These are phyloP conservation scores for Petrophora chlorosata DNA, from an alignment of 2,888 invertebrate genomes.

Conservation along the genomic window DNA sequence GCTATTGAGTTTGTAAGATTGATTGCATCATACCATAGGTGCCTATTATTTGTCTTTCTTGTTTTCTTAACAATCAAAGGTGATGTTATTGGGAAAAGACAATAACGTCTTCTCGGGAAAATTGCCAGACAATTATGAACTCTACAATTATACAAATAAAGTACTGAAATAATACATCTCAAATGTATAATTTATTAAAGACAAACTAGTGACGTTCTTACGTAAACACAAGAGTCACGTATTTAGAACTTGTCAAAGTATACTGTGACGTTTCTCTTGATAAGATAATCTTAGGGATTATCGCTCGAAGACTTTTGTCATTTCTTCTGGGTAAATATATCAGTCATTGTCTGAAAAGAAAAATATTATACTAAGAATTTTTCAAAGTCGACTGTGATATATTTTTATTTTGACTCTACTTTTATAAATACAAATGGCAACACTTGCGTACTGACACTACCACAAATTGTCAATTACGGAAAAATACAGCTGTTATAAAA, in stretches of 20 bases:
- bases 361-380: conserved; percentile 42
- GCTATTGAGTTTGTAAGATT: no score
- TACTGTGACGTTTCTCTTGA: conserved; percentile 59
- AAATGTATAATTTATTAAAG: conserved; percentile 34
- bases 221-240: conserved; percentile 67
- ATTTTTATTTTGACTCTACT: conserved; percentile 24
- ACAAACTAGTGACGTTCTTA: conserved; percentile 54
- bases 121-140: neutral
- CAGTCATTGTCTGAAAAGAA: conserved; percentile 59
- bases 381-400: conserved; percentile 25
- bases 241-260: conserved; percentile 67
- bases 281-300: conserved; percentile 72
- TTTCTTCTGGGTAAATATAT: conserved; percentile 54
- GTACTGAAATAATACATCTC: neutral
- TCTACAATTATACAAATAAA: neutral
- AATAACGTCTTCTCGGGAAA: neutral
- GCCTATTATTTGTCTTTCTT: neutral
- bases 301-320: conserved; percentile 54
- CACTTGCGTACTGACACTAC: neutral
- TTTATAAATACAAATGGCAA: conserved; percentile 16
- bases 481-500: conserved; percentile 15
- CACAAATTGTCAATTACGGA: conserved; percentile 20
- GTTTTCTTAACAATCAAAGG: neutral
- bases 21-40: no score
- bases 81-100: neutral